Evolutionary conservation across 1,140 invertebrate species (phyloP), one percentile per base, ranked within the genome.

Genomic region (Monomorium pharaonis): DNA sequence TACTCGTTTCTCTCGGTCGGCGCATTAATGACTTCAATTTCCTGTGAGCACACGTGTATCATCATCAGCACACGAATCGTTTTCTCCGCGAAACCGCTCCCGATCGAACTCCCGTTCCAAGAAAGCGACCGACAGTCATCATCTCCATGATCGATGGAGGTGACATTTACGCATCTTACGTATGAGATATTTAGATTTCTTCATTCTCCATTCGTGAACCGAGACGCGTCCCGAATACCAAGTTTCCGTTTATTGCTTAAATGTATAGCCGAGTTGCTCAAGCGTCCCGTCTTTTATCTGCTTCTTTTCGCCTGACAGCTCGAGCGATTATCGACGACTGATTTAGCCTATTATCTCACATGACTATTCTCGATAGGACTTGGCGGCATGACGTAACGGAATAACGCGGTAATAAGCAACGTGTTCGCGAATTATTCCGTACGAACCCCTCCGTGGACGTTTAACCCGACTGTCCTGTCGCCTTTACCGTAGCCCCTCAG

Each of bases 11-110:
- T 90, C 75, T 80, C 69, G 85, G 18, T 56, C 78, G 78, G 58
- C 37, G 76, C 88, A 90, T 89, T 89, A 90, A 90, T 81, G 88
- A 87, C 89, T 89, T 86, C 76, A 90, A 90, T 90, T 90, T 90
- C 89, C 89, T 90, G 89, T 51, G 42, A 27, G 65, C 62, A 58
- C 24, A 27, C 30, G 7, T 42, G 58, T 85, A 80, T 37, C n/a
- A 37, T 80, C 88, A 76, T 86, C 78, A 24, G 16, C 60, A 54
- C 33, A 86, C 70, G 72, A 86, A 80, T 87, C 67, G 9, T 65
- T 69, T 84, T 14, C 27, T 37, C 60, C 51, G 70, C 6, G 63
- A 58, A 70, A 75, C 37, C 27, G 86, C 80, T 58, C 74, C 27
- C 69, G 44, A 81, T 78, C 33, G 60, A n/a, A 58, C 7, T 30